Percentiles rank a stretch among this genome's conserved stretches.
phyloP scores from a whole-genome alignment of 2,888 invertebrate genomes.

The Phanerotoma sp. region DNA sequence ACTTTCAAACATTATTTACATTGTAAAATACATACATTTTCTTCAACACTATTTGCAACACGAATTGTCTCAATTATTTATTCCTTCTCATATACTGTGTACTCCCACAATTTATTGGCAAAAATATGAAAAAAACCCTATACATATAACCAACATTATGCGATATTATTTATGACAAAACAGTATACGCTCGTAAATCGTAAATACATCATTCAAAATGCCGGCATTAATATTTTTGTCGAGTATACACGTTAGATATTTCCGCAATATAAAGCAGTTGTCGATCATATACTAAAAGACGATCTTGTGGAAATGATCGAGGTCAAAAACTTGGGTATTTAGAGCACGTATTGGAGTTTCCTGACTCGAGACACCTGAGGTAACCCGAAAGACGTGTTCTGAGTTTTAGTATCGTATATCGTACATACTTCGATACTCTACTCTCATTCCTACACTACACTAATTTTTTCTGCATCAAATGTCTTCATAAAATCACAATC shows the following conservation, averaged over 20 bases:
- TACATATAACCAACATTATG: too few species aligned
- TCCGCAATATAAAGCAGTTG: constrained; percentile 29
- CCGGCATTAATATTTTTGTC: constrained; percentile 9
- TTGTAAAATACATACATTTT: too few species aligned
- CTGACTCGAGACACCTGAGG: constrained; percentile 43
- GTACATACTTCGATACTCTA: too few species aligned
- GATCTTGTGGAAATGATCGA: constrained; percentile 18
- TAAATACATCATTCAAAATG: background rate
- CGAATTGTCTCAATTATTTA: too few species aligned
- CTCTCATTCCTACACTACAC: constrained; percentile 4
- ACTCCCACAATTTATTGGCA: too few species aligned
- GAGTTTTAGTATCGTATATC: constrained; percentile 21
- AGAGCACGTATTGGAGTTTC: constrained; percentile 51
- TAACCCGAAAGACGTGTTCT: constrained; percentile 41
- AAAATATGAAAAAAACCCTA: too few species aligned
- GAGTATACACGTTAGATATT: constrained; percentile 23
- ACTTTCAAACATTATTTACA: too few species aligned
- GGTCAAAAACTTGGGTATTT: constrained; percentile 42
- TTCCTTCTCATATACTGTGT: too few species aligned
- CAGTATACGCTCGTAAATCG: background rate
- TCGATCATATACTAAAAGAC: constrained; percentile 27
- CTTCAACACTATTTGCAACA: too few species aligned
- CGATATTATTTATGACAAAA: background rate
- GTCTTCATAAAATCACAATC: too few species aligned
- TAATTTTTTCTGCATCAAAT: constrained; percentile 1